phyloP scores from a whole-genome alignment of 2,113 vertebrate species.

The Chloropsis cyanopogon region DNA sequence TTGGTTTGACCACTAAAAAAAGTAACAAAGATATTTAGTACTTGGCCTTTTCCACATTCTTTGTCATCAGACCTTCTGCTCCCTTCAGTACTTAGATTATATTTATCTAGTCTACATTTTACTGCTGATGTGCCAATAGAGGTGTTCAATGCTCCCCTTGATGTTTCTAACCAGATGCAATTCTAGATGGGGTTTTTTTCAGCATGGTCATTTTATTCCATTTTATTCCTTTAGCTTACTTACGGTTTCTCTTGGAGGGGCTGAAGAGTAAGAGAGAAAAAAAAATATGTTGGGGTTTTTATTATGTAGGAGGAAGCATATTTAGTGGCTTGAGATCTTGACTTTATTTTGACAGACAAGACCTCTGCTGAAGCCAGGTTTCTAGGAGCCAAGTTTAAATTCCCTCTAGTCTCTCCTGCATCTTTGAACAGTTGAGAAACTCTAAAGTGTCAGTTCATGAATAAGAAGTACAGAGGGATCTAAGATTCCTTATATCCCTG shows the following conservation, averaged over 20 bases:
- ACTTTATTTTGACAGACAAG: not conserved
- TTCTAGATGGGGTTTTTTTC: not conserved
- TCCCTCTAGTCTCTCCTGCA: not conserved
- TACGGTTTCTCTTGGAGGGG: not conserved
- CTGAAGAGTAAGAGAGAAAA: not conserved
- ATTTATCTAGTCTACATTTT: not conserved
- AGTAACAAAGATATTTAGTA: not conserved
- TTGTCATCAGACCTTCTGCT: not conserved
- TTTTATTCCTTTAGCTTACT: not conserved
- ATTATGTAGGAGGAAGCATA: not conserved
- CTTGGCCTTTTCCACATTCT: not conserved
- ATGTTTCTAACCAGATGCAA: not conserved
- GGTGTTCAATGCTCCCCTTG: not conserved
- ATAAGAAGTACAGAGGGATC: not conserved
- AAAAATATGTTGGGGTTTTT: not conserved
- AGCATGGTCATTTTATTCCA: not conserved
- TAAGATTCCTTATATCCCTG: not conserved
- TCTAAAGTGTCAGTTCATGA: not conserved
- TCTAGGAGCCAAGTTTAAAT: not conserved
- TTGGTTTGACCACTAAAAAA: not conserved
- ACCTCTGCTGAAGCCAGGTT: not conserved
- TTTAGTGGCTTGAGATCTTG: not conserved
- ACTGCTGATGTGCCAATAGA: not conserved
- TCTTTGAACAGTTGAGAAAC: not conserved
- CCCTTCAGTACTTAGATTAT: not conserved